These are phyloP conservation scores for Zapornia atra DNA, from an alignment of 2,113 vertebrate genomes.

Conservation along the genomic window DNA sequence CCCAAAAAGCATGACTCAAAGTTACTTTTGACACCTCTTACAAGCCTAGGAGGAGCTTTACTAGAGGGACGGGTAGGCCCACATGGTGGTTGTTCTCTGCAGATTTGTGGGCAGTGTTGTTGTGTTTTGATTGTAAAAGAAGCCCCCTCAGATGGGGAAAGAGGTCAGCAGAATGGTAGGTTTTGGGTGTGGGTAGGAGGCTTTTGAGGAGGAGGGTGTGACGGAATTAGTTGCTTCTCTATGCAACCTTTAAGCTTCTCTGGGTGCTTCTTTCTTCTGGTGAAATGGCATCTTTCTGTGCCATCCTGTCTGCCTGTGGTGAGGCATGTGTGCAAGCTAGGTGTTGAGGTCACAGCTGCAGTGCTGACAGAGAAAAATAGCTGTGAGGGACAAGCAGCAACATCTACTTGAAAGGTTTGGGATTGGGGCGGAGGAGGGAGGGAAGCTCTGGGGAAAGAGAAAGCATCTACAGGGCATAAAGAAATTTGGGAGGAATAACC, in stretches of 20 bases:
- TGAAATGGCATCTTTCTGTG: neutral
- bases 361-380: neutral
- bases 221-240: neutral
- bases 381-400: neutral
- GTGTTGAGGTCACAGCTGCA: neutral
- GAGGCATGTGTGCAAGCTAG: neutral
- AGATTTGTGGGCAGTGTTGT: slow-evolving; percentile 26
- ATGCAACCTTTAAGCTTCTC: neutral
- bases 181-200: neutral
- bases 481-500: neutral
- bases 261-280: neutral
- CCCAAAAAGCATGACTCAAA: neutral
- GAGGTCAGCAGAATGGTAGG: neutral
- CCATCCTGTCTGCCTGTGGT: neutral
- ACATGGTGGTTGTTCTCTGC: neutral
- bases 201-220: neutral
- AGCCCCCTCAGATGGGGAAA: neutral
- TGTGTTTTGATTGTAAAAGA: slow-evolving; percentile 29
- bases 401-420: neutral
- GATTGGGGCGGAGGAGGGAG: neutral
- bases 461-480: neutral
- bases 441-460: neutral
- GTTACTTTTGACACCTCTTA: neutral
- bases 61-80: neutral
- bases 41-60: neutral